Evolutionary conservation across 2,797 vertebrate genomes (phyloP).

Genomic region (Catamblyrhynchus diadema): DNA sequence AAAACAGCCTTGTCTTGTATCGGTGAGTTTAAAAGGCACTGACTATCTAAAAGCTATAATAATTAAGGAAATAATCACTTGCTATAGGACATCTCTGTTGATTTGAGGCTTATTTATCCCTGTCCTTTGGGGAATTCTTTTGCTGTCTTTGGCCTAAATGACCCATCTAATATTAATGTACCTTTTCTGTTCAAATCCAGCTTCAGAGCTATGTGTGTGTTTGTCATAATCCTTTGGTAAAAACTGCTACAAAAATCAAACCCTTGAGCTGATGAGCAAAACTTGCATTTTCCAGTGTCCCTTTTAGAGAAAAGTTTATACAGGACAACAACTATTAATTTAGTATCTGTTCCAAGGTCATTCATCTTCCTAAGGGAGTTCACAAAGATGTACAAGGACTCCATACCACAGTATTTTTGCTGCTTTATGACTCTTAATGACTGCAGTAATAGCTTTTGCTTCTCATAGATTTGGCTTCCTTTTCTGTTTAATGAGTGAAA

Average conservation of each 20-base stretch:
- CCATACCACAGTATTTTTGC: not conserved
- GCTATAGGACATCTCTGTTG: conserved; percentile 13
- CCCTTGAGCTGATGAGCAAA: not conserved
- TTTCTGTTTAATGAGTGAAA: not conserved
- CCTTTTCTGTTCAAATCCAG: conserved; percentile 53
- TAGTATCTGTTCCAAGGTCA: not conserved
- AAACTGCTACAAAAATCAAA: not conserved
- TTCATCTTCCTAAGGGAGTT: not conserved
- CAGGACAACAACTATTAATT: not conserved
- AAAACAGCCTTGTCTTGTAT: conserved; percentile 82
- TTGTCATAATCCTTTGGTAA: not conserved
- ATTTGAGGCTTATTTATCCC: conserved; percentile 43
- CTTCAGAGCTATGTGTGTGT: not conserved
- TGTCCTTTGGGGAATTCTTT: conserved; percentile 34
- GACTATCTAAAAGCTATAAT: conserved; percentile 16
- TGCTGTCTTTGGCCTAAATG: conserved; percentile 22
- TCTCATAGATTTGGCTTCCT: not conserved
- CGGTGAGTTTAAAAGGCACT: conserved; percentile 83
- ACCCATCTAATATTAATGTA: conserved; percentile 8
- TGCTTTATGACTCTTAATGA: not conserved
- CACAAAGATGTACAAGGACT: not conserved
- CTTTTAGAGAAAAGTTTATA: not conserved
- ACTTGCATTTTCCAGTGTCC: not conserved
- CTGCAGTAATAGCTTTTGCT: not conserved
- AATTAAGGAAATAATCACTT: conserved; percentile 46